Conservation (phyloP, 2,888 invertebrate genomes). For the Caenorhabditis parvicauda region DNA sequence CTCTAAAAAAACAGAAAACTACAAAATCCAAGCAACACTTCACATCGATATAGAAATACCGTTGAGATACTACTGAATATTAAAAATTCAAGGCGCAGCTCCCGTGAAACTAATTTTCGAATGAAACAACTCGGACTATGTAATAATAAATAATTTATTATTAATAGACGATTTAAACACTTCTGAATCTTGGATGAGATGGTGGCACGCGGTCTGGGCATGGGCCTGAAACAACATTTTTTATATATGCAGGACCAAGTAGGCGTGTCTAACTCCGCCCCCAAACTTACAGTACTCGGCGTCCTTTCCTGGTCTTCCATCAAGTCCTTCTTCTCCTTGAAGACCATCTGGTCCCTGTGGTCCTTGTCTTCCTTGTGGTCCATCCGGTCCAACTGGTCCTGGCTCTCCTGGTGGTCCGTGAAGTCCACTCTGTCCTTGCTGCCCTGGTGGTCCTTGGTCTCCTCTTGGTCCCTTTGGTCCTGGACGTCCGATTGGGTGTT, state of each 20-base stretch:
- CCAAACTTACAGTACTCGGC: slow-evolving; percentile 59
- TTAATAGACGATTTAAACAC: slow-evolving; percentile 10
- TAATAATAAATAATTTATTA: slow-evolving; percentile 17
- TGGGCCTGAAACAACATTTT: neutral
- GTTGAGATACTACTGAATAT: too few relatives aligned
- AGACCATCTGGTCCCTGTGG: slow-evolving; percentile 45
- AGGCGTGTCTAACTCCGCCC: too few relatives aligned
- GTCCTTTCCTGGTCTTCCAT: slow-evolving; percentile 55
- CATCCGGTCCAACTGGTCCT: slow-evolving; percentile 46
- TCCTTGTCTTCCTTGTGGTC: slow-evolving; percentile 44
- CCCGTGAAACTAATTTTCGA: too few relatives aligned
- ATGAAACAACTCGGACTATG: neutral
- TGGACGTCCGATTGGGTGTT: slow-evolving; percentile 58
- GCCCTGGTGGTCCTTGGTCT: slow-evolving; percentile 54
- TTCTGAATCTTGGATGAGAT: slow-evolving; percentile 25
- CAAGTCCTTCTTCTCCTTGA: slow-evolving; percentile 46
- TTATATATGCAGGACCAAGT: neutral
- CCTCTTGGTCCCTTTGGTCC: slow-evolving; percentile 58
- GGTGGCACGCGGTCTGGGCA: slow-evolving; percentile 28
- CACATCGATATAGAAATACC: too few relatives aligned
- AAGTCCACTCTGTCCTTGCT: slow-evolving; percentile 53
- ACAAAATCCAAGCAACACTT: too few relatives aligned
- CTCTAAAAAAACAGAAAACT: too few relatives aligned
- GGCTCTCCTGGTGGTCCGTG: slow-evolving; percentile 54
- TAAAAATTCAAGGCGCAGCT: too few relatives aligned